phyloP scores from a whole-genome alignment of 2,888 invertebrate genomes.

The Pimpla rufipes region DNA sequence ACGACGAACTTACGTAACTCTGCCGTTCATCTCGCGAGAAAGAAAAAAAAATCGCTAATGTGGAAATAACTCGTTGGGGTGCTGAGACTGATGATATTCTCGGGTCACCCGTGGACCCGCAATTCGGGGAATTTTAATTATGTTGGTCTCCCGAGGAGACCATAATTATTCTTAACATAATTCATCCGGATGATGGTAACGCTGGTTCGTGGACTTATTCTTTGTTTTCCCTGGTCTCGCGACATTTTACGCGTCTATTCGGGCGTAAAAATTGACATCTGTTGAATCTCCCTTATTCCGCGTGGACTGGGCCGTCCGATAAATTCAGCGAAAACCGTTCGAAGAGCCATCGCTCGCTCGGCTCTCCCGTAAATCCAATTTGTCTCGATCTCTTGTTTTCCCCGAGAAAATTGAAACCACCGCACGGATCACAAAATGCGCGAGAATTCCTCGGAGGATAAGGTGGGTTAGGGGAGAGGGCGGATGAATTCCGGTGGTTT shows the following conservation, averaged over 20 bases:
- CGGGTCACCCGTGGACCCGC: no score
- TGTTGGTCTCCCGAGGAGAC: no score
- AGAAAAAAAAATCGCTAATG: no score
- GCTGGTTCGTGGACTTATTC: no score
- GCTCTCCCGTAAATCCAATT: constrained; percentile 48
- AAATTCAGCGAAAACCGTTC: background rate
- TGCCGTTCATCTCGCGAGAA: no score
- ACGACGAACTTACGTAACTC: no score
- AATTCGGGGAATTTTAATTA: no score
- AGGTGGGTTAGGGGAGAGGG: background rate
- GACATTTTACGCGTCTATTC: background rate
- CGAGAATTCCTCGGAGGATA: constrained; percentile 9
- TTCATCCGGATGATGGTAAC: no score
- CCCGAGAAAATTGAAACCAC: background rate
- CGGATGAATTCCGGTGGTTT: background rate
- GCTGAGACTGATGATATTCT: no score
- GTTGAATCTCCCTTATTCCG: background rate
- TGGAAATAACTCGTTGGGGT: no score
- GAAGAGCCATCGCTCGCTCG: constrained; percentile 10
- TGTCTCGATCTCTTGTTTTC: constrained; percentile 52
- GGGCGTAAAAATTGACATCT: background rate
- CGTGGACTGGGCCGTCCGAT: constrained; percentile 8
- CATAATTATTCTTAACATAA: no score
- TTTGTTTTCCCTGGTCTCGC: no score
- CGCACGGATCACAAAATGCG: background rate